A percentile compares a stretch with the other conserved stretches of the same genome.
These are phyloP conservation scores for Typhlomys cinereus DNA, from an alignment of 2,113 vertebrate species.

Conservation along the genomic window DNA sequence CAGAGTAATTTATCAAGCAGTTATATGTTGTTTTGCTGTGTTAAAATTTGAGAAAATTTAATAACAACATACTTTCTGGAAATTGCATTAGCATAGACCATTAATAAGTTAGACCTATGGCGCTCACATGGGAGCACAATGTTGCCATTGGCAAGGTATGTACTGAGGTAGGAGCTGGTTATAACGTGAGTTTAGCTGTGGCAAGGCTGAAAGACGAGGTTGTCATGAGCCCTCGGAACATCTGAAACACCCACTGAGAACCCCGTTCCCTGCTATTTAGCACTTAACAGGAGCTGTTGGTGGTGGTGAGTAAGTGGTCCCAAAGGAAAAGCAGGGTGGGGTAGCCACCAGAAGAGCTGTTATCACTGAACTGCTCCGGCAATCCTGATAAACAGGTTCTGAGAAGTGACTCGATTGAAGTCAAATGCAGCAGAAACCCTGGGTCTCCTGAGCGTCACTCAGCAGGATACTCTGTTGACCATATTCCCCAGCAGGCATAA, in stretches of 20 bases:
- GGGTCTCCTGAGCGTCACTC: not conserved
- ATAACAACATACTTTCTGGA: slow-evolving; percentile 81
- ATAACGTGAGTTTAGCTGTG: slow-evolving; percentile 66
- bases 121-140: slow-evolving; percentile 70
- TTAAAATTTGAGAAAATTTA: slow-evolving; percentile 80
- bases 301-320: slow-evolving; percentile 39
- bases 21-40: slow-evolving; percentile 70
- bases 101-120: slow-evolving; percentile 79
- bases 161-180: slow-evolving; percentile 68
- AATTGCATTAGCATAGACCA: slow-evolving; percentile 80
- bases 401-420: slow-evolving; percentile 59
- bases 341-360: slow-evolving; percentile 43
- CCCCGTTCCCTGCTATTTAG: slow-evolving; percentile 60
- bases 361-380: not conserved
- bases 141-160: slow-evolving; percentile 80
- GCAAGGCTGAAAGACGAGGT: slow-evolving; percentile 55
- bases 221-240: slow-evolving; percentile 29
- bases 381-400: slow-evolving; percentile 40
- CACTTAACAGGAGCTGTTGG: slow-evolving; percentile 33
- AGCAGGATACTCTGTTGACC: not conserved
- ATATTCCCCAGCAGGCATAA: not conserved
- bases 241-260: slow-evolving; percentile 61
- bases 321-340: slow-evolving; percentile 31
- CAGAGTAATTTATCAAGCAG: slow-evolving; percentile 78
- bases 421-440: not conserved